Evolutionary conservation across 1,140 invertebrate genomes (phyloP).

Genomic region (Episyrphus balteatus): DNA sequence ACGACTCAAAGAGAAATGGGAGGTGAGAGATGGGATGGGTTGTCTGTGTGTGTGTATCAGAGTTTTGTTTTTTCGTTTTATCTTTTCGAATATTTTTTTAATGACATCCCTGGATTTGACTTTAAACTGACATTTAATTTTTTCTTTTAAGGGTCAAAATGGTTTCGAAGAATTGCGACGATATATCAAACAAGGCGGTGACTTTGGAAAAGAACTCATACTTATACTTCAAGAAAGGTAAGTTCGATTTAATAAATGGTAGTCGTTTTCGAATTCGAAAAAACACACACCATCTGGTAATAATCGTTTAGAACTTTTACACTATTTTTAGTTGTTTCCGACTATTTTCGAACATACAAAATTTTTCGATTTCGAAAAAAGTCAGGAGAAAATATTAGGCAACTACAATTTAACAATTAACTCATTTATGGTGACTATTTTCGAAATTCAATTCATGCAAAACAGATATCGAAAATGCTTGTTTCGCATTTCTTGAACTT

Average conservation of each 20-base stretch:
- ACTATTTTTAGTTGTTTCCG: neutral
- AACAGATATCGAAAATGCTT: no score
- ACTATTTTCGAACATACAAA: no score
- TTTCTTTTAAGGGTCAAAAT: conserved; percentile 64
- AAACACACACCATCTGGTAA: neutral
- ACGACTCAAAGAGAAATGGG: neutral
- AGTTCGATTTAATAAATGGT: no score
- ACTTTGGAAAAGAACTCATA: conserved; percentile 86
- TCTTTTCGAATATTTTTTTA: neutral
- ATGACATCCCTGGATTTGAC: neutral
- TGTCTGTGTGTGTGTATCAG: neutral
- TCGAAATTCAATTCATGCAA: no score
- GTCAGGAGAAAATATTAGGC: no score
- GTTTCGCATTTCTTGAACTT: no score
- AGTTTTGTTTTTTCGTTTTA: neutral
- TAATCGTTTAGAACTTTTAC: neutral
- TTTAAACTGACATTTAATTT: neutral
- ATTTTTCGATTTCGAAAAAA: no score
- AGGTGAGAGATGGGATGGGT: conserved; percentile 13
- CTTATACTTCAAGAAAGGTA: conserved; percentile 84
- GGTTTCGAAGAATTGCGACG: conserved; percentile 86
- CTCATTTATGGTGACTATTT: no score
- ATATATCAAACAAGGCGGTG: conserved; percentile 85
- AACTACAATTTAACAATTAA: no score
- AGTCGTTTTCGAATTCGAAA: neutral